These are phyloP conservation scores for Venustoraphidia nigricollis DNA, from an alignment of 2,888 invertebrate genomes.

Conservation along the genomic window DNA sequence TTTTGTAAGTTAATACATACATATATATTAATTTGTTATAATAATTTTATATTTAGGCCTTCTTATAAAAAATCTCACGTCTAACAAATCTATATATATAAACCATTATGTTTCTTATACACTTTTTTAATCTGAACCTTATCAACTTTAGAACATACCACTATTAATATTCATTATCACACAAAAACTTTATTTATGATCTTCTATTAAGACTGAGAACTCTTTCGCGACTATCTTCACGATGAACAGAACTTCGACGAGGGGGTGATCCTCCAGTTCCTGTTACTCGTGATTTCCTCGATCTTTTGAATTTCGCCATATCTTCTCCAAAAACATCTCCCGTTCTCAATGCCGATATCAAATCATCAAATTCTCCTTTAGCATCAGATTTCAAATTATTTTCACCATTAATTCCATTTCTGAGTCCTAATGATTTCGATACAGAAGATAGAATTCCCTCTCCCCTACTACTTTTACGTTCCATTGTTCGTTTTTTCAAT, in stretches of 20 bases:
- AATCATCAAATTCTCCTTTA: conserved; percentile 89
- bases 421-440: conserved; percentile 51
- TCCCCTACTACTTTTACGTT: conserved; percentile 57
- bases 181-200: conserved; percentile 16
- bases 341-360: conserved; percentile 85
- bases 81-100: too few species aligned
- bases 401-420: conserved; percentile 41
- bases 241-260: conserved; percentile 40
- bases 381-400: conserved; percentile 34
- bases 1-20: too few species aligned
- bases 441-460: conserved; percentile 65
- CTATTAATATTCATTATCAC: too few species aligned
- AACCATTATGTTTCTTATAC: too few species aligned
- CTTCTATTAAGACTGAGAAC: conserved; percentile 29
- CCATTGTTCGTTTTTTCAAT: conserved; percentile 74
- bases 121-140: too few species aligned
- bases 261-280: conserved; percentile 43
- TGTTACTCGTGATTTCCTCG: conserved; percentile 47
- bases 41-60: too few species aligned
- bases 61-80: too few species aligned
- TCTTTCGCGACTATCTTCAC: conserved; percentile 54
- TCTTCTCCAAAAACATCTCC: conserved; percentile 94
- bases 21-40: too few species aligned
- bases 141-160: too few species aligned
- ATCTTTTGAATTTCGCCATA: conserved; percentile 79